A percentile compares a stretch with the other conserved stretches of the same genome.
phyloP scores from a whole-genome alignment of 1,140 invertebrate species.

The Eriosoma lanigerum region DNA sequence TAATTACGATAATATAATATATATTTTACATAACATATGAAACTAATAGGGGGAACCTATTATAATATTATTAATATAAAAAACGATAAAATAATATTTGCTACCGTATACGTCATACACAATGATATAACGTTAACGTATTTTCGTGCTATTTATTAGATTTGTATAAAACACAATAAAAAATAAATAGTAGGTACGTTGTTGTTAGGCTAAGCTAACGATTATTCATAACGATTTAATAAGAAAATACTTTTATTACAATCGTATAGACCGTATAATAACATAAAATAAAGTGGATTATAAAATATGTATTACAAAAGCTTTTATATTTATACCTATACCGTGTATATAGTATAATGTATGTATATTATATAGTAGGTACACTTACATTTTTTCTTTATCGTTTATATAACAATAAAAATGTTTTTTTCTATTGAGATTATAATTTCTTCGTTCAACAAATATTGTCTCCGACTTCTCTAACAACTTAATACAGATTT shows the following conservation, averaged over 20 bases:
- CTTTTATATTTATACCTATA: neutral
- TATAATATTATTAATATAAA: neutral
- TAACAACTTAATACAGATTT: neutral
- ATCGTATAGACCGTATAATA: neutral
- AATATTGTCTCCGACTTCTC: neutral
- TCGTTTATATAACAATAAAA: constrained; percentile 14
- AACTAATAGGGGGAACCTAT: neutral
- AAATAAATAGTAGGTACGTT: neutral
- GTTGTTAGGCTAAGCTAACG: neutral
- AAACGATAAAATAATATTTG: constrained; percentile 5
- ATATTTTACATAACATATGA: no score
- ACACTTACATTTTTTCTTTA: neutral
- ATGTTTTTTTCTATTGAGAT: constrained; percentile 7
- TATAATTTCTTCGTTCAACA: constrained; percentile 7
- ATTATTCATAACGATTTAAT: neutral
- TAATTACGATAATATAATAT: constrained; percentile 7
- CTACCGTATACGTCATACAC: no score
- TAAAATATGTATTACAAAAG: constrained; percentile 24
- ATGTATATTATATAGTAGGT: no score
- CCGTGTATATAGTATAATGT: no score
- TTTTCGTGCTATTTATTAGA: neutral
- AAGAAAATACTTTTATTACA: neutral
- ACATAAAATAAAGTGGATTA: no score
- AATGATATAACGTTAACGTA: no score
- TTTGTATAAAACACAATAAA: neutral